Evolutionary conservation across 2,888 invertebrate species (phyloP).

Genomic region (Nymphalis c-album): DNA sequence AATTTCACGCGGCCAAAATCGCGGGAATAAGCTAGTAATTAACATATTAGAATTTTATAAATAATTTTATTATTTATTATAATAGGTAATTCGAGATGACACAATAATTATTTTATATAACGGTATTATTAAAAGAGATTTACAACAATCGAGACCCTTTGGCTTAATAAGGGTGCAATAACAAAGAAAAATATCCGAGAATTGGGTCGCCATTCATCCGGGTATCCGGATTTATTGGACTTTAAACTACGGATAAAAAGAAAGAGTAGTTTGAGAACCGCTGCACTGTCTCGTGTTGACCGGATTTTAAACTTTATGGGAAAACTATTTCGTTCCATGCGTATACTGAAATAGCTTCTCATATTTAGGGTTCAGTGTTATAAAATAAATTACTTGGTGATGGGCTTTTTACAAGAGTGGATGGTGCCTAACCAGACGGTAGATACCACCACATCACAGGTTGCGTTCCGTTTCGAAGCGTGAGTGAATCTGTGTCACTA

Average conservation of each 20-base stretch:
- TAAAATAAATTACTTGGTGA: background rate
- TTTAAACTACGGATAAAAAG: slow-evolving; percentile 28
- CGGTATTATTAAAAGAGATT: background rate
- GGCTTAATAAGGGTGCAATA: slow-evolving; percentile 33
- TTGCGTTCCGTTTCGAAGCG: too few species aligned
- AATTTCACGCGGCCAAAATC: too few species aligned
- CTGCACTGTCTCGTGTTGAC: slow-evolving; percentile 23
- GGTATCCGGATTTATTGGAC: slow-evolving; percentile 35
- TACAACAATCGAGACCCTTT: slow-evolving; percentile 7
- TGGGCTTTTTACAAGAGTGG: too few species aligned
- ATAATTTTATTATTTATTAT: too few species aligned
- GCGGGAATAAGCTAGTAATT: too few species aligned
- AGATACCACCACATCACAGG: too few species aligned
- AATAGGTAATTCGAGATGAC: too few species aligned
- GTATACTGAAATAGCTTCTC: slow-evolving; percentile 7
- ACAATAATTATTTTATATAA: too few species aligned
- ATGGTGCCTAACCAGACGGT: too few species aligned
- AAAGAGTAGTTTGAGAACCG: slow-evolving; percentile 18
- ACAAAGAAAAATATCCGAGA: slow-evolving; percentile 33
- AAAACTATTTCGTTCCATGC: slow-evolving; percentile 10
- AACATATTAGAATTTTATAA: too few species aligned
- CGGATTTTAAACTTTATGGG: slow-evolving; percentile 18
- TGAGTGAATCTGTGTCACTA: too few species aligned
- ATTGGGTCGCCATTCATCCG: slow-evolving; percentile 32
- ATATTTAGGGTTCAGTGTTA: slow-evolving; percentile 6